A percentile compares a stretch with the other conserved stretches of the same genome.
Conservation (phyloP, 2,113 vertebrate species). For the Pluvialis apricaria region DNA sequence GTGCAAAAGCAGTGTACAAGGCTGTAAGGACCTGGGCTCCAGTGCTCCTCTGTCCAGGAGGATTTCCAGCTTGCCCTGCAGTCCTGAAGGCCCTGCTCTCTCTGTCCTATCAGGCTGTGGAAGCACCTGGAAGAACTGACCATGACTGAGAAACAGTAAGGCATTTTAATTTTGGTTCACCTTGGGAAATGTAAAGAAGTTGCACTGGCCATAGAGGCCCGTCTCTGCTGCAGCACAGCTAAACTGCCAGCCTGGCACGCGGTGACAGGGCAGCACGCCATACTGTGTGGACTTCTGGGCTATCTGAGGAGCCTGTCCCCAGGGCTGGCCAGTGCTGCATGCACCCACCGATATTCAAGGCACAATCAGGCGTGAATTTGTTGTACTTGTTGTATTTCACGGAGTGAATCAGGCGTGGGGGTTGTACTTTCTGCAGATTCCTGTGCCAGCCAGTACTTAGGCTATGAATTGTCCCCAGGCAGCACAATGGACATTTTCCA, state of each 20-base stretch:
- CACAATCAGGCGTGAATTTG: background rate
- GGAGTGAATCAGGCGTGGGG: no score
- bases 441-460: background rate
- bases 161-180: background rate
- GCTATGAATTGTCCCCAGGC: background rate
- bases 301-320: background rate
- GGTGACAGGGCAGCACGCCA: background rate
- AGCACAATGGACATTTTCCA: background rate
- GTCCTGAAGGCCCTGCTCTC: background rate
- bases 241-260: background rate
- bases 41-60: background rate
- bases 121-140: background rate
- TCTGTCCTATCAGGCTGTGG: background rate
- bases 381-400: no score
- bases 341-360: background rate
- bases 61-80: background rate
- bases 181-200: background rate
- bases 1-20: background rate
- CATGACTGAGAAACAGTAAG: background rate
- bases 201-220: background rate
- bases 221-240: background rate
- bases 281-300: rapidly evolving
- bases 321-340: rapidly evolving
- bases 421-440: background rate
- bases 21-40: background rate